phyloP scores from a whole-genome alignment of 2,888 invertebrate species.

The Lasioglossum calceatum region DNA sequence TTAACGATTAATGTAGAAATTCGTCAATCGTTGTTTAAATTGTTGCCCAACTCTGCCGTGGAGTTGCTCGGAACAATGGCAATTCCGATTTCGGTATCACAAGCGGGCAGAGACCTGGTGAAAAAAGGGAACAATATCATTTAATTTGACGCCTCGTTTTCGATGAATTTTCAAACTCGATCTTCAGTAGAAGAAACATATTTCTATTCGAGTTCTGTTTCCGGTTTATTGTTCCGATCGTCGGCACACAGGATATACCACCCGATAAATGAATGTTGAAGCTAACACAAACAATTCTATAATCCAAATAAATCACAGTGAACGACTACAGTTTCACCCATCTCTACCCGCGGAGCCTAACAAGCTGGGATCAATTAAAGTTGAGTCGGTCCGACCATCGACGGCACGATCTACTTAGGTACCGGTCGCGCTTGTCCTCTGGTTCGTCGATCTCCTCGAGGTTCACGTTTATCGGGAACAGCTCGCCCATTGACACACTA shows the following conservation, averaged over 20 bases:
- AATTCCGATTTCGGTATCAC: background rate
- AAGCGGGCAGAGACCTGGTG: background rate
- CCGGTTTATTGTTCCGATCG: too few relatives aligned
- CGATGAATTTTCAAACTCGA: too few relatives aligned
- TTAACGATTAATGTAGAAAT: too few relatives aligned
- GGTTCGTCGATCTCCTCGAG: slow-evolving; percentile 11
- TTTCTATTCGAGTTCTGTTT: too few relatives aligned
- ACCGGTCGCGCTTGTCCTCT: background rate
- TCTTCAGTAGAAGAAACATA: too few relatives aligned
- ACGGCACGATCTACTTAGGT: background rate
- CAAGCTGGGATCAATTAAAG: background rate
- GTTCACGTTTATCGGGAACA: slow-evolving; percentile 7
- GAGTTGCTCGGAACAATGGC: background rate
- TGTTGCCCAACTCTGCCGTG: background rate
- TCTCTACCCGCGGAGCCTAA: background rate
- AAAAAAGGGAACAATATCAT: background rate
- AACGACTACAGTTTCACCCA: background rate
- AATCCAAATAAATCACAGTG: background rate
- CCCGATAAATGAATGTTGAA: too few relatives aligned
- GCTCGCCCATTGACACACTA: background rate
- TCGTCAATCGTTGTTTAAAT: too few relatives aligned
- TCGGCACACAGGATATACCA: too few relatives aligned
- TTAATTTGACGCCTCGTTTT: background rate
- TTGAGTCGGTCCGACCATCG: background rate
- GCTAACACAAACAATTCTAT: background rate